Evolutionary conservation across 2,113 vertebrate genomes (phyloP).

Genomic region (Sinocyclocheilus maitianheensis): DNA sequence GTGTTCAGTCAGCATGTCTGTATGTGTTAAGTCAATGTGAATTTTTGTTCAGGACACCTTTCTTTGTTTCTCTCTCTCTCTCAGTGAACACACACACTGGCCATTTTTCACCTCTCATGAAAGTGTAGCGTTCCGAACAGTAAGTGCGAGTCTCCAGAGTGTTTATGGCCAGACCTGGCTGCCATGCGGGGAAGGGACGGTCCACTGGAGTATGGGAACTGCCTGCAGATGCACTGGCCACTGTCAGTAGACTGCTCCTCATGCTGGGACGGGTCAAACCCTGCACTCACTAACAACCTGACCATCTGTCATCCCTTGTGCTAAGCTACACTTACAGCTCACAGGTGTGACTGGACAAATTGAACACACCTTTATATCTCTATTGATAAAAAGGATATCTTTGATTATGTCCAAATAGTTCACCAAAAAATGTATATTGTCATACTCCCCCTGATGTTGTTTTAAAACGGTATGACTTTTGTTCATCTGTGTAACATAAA

Average conservation of each 20-base stretch:
- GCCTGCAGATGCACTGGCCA: conserved; percentile 18
- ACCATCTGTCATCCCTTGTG: conserved; percentile 37
- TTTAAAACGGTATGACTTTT: too few relatives aligned
- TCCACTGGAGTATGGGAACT: conserved; percentile 29
- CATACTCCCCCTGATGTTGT: too few relatives aligned
- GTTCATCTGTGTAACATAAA: too few relatives aligned
- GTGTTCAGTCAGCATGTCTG: conserved; percentile 45
- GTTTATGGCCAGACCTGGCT: conserved; percentile 43
- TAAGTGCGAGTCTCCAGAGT: conserved; percentile 26
- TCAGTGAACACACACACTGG: conserved; percentile 5
- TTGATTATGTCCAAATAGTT: neutral
- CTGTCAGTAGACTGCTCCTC: conserved; percentile 39
- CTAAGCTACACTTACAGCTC: conserved; percentile 52
- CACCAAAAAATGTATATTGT: too few relatives aligned
- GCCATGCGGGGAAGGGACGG: conserved; percentile 28
- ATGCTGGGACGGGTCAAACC: conserved; percentile 16
- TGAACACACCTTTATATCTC: conserved; percentile 3
- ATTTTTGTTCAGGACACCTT: neutral
- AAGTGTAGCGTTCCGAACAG: conserved; percentile 22
- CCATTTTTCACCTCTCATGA: conserved; percentile 38
- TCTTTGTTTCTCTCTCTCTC: neutral
- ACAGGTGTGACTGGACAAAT: conserved; percentile 6
- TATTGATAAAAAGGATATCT: neutral
- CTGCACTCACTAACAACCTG: conserved; percentile 12
- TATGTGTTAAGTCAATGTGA: conserved; percentile 28